Conservation (phyloP, 1,140 invertebrate species). For the Radopholus similis region DNA sequence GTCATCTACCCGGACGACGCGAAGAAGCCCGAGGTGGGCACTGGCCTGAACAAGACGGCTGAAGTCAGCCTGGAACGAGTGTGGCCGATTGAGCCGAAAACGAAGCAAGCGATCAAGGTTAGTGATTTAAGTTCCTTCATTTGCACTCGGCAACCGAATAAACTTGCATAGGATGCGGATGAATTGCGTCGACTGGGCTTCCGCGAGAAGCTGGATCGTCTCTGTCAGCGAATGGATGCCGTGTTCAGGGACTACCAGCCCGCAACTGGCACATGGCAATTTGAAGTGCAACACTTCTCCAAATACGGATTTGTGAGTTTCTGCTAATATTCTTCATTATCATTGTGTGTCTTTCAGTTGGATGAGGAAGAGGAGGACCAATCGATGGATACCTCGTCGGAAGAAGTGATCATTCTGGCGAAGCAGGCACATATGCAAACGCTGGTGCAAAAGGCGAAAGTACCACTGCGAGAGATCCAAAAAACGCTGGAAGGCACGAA, state of each 20-base stretch:
- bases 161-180: conserved; percentile 66
- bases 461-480: conserved; percentile 17
- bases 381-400: no score
- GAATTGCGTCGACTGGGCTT: conserved; percentile 78
- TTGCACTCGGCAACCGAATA: not conserved
- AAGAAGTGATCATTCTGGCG: not conserved
- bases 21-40: conserved; percentile 73
- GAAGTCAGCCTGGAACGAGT: conserved; percentile 86
- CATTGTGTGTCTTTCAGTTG: conserved; percentile 62
- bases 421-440: not conserved
- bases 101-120: conserved; percentile 74
- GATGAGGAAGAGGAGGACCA: conserved; percentile 50
- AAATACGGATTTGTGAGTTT: conserved; percentile 88
- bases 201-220: conserved; percentile 76
- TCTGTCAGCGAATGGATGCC: conserved; percentile 79
- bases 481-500: not conserved
- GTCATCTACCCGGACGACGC: conserved; percentile 70
- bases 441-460: conserved; percentile 3
- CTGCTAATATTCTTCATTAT: conserved; percentile 48
- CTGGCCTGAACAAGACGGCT: conserved; percentile 82
- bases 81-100: conserved; percentile 84
- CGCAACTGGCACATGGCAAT: conserved; percentile 89
- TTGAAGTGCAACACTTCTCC: conserved; percentile 81
- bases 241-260: conserved; percentile 89
- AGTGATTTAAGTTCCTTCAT: no score